Evolutionary conservation across 2,797 vertebrate species (phyloP).

Genomic region (Carduelis carduelis): DNA sequence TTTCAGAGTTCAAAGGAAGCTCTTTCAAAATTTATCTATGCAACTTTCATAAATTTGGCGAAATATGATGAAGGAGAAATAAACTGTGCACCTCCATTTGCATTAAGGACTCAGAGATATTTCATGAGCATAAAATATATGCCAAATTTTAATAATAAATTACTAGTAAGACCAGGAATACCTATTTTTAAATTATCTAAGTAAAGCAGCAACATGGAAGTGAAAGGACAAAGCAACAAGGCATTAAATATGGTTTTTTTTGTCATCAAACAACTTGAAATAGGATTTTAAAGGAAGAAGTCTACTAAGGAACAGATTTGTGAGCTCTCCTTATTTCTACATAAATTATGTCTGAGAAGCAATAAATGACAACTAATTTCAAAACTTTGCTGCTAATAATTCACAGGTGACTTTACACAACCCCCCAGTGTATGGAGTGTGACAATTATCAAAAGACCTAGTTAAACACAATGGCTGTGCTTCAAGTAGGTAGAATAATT

Average conservation of each 20-base stretch:
- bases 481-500: neutral
- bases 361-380: neutral
- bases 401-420: neutral
- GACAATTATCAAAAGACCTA: neutral
- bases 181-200: neutral
- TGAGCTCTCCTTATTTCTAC: neutral
- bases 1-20: neutral
- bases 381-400: neutral
- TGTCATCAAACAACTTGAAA: neutral
- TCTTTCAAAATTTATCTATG: neutral
- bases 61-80: neutral
- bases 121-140: neutral
- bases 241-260: accelerated
- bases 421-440: accelerated
- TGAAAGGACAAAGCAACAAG: neutral
- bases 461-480: neutral
- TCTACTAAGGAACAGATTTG: neutral
- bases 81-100: neutral
- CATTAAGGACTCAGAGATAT: neutral
- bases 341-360: neutral
- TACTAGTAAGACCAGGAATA: neutral
- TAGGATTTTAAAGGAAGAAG: neutral
- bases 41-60: neutral
- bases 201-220: neutral
- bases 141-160: neutral